These are phyloP conservation scores for Epinephelus malabaricus DNA, from an alignment of 2,797 vertebrate species.

Conservation along the genomic window DNA sequence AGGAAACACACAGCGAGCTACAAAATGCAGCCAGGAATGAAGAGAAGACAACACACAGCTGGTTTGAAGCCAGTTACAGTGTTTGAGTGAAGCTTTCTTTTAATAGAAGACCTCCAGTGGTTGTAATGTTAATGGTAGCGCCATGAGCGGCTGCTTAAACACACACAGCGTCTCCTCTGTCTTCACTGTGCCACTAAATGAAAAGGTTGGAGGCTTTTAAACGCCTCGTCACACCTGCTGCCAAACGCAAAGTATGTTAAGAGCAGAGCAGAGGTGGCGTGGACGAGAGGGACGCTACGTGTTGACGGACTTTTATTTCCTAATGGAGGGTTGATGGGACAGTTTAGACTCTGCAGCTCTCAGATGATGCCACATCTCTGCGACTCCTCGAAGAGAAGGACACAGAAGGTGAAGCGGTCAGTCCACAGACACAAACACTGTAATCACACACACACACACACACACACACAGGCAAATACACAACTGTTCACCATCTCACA, in stretches of 20 bases:
- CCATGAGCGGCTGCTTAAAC: conserved; percentile 41
- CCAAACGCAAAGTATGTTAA: conserved; percentile 52
- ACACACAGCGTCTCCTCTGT: conserved; percentile 43
- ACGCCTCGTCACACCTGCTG: conserved; percentile 69
- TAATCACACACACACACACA: neutral
- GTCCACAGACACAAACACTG: neutral
- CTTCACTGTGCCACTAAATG: conserved; percentile 57
- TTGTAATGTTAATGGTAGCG: conserved; percentile 58
- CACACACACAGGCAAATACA: conserved; percentile 6
- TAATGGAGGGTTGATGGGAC: neutral
- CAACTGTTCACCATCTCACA: neutral
- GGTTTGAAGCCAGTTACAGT: conserved; percentile 52
- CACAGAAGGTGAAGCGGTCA: conserved; percentile 16
- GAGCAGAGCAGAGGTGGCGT: conserved; percentile 25
- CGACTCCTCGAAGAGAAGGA: neutral
- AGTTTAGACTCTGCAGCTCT: neutral
- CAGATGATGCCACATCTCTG: neutral
- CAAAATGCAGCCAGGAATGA: conserved; percentile 51
- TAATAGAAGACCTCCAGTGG: conserved; percentile 51
- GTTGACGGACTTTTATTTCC: conserved; percentile 41
- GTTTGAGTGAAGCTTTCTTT: conserved; percentile 53
- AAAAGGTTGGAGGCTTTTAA: conserved; percentile 67
- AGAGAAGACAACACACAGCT: conserved; percentile 58
- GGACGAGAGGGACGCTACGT: neutral
- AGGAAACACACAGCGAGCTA: conserved; percentile 8